Percentiles rank a stretch among this genome's conserved stretches.
These are phyloP conservation scores for Euphonia xanthogaster DNA, from an alignment of 2,797 vertebrate genomes.

Conservation along the genomic window DNA sequence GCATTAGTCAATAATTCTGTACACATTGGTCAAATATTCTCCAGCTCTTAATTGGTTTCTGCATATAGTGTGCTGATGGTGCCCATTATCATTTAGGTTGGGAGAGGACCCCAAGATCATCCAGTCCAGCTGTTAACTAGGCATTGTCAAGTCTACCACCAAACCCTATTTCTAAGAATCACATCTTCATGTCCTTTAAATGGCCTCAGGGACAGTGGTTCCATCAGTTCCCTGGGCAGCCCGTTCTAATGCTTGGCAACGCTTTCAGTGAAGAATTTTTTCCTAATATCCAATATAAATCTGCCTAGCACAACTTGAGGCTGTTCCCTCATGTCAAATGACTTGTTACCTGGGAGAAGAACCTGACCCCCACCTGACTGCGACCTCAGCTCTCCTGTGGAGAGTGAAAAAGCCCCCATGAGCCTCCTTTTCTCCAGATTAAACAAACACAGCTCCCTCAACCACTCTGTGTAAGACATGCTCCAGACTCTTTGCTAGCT, in stretches of 20 bases:
- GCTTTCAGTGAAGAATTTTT: not conserved
- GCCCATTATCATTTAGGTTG: not conserved
- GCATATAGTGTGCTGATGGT: not conserved
- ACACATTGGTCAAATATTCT: not conserved
- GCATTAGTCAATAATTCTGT: not conserved
- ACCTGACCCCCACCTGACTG: not conserved
- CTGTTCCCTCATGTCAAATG: not conserved
- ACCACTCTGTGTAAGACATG: rapidly evolving
- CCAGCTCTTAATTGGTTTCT: not conserved
- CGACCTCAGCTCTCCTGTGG: not conserved
- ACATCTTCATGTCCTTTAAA: not conserved
- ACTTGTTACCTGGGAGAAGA: not conserved
- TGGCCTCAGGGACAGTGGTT: not conserved
- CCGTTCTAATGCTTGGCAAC: not conserved
- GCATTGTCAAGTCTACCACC: not conserved
- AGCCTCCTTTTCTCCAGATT: not conserved
- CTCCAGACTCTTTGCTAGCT: not conserved
- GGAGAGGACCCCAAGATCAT: not conserved
- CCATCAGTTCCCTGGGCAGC: not conserved
- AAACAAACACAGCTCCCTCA: not conserved
- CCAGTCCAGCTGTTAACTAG: not conserved
- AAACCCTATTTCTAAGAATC: not conserved
- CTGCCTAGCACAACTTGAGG: not conserved
- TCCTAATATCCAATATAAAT: not conserved
- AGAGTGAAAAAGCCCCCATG: not conserved